Conservation (phyloP, 2,888 invertebrate species). For the Sussaba pulchella region DNA sequence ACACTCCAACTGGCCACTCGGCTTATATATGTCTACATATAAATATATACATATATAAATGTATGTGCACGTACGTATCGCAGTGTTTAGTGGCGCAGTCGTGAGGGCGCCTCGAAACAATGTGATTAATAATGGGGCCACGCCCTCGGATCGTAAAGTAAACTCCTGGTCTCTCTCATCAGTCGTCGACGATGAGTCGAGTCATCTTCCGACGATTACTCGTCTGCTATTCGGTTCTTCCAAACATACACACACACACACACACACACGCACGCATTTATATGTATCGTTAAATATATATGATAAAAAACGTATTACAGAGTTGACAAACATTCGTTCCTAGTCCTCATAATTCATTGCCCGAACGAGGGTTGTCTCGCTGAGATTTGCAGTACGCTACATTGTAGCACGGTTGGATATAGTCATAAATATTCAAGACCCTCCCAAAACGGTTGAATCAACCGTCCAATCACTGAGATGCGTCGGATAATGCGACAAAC, state of each 20-base stretch:
- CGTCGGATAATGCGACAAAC: constrained; percentile 37
- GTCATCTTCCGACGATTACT: constrained; percentile 42
- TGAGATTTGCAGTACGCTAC: constrained; percentile 37
- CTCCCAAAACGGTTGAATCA: constrained; percentile 42
- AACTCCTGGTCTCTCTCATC: constrained; percentile 50
- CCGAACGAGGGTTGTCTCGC: constrained; percentile 46
- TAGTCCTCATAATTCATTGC: constrained; percentile 47
- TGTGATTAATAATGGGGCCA: constrained; percentile 75
- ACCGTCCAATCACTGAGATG: constrained; percentile 22
- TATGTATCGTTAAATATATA: not conserved
- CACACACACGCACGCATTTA: not conserved
- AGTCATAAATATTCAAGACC: constrained; percentile 43
- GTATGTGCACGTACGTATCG: not conserved
- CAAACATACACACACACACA: not conserved
- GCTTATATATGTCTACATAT: constrained; percentile 4
- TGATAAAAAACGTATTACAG: not conserved
- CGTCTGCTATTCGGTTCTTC: constrained; percentile 8
- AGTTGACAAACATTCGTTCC: constrained; percentile 32
- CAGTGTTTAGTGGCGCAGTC: constrained; percentile 17
- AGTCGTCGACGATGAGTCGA: constrained; percentile 54
- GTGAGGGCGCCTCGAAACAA: constrained; percentile 72
- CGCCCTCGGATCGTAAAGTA: constrained; percentile 68
- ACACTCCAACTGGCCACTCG: constrained; percentile 61
- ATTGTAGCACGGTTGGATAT: constrained; percentile 5
- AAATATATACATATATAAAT: not conserved